Evolutionary conservation across 2,113 vertebrate genomes (phyloP).

Genomic region (Tyrannus savana): DNA sequence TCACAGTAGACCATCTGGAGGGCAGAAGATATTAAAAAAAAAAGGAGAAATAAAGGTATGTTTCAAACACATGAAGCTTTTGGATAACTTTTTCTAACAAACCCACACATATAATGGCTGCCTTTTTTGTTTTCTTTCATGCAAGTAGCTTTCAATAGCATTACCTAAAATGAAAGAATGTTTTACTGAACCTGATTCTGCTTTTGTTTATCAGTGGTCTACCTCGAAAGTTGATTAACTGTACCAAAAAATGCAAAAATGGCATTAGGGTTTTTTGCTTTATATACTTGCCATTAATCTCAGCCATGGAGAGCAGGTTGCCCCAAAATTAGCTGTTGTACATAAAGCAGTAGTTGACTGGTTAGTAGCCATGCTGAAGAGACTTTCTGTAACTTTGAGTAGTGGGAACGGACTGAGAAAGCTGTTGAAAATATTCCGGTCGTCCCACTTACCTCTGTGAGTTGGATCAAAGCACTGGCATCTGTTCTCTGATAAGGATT

Average conservation of each 20-base stretch:
- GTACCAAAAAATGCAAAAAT: neutral
- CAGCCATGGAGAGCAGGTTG: neutral
- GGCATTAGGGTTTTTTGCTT: neutral
- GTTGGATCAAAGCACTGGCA: neutral
- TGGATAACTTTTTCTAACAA: neutral
- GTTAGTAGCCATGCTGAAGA: neutral
- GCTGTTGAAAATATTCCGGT: neutral
- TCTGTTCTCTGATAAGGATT: neutral
- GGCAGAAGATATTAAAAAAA: constrained; percentile 1
- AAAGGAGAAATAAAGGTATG: neutral
- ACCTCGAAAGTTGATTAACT: neutral
- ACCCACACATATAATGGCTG: neutral
- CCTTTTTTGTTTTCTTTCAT: neutral
- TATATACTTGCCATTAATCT: neutral
- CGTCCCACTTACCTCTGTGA: neutral
- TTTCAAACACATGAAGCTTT: constrained; percentile 42
- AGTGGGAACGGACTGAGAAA: neutral
- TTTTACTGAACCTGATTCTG: neutral
- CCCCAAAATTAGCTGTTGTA: neutral
- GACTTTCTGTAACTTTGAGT: neutral
- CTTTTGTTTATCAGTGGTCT: neutral
- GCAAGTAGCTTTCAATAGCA: neutral
- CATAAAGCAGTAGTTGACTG: neutral
- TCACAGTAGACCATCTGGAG: constrained; percentile 74
- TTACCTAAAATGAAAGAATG: neutral